These are phyloP conservation scores for Rhinoptilus africanus DNA, from an alignment of 2,113 vertebrate genomes.

Conservation along the genomic window DNA sequence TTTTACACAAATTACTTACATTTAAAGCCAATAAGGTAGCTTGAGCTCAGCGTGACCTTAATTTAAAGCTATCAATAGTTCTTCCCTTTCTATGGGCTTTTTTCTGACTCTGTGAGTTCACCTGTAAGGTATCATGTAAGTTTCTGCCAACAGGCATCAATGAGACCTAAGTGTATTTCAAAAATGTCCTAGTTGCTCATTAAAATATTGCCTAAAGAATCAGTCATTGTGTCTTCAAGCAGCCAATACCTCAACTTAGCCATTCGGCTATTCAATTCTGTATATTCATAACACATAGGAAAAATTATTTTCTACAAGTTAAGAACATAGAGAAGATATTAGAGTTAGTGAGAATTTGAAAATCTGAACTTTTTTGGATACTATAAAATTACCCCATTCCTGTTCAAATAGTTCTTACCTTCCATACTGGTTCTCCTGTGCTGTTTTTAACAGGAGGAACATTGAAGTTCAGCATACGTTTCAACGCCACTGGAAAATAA, in stretches of 20 bases:
- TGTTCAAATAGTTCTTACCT: conserved; percentile 76
- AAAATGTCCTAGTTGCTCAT: neutral
- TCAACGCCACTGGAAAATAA: conserved; percentile 86
- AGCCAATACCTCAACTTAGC: neutral
- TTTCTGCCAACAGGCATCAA: neutral
- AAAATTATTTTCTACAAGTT: neutral
- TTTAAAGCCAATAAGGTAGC: neutral
- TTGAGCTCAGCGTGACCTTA: neutral
- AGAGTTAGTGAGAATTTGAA: neutral
- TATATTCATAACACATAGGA: neutral
- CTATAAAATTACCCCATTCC: neutral
- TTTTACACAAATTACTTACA: neutral
- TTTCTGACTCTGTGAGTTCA: neutral
- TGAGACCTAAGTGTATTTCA: neutral
- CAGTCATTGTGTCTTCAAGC: neutral
- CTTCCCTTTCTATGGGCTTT: neutral
- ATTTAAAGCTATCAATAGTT: neutral
- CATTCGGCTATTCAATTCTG: neutral
- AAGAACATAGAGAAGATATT: neutral
- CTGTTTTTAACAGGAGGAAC: conserved; percentile 92
- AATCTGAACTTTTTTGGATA: neutral
- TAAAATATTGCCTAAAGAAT: neutral
- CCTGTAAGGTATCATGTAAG: neutral
- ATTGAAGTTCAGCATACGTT: conserved; percentile 98
- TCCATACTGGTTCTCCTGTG: conserved; percentile 94